Evolutionary conservation across 2,888 invertebrate species (phyloP), one percentile per base, ranked within the genome.

Genomic region (Stramonita haemastoma): DNA sequence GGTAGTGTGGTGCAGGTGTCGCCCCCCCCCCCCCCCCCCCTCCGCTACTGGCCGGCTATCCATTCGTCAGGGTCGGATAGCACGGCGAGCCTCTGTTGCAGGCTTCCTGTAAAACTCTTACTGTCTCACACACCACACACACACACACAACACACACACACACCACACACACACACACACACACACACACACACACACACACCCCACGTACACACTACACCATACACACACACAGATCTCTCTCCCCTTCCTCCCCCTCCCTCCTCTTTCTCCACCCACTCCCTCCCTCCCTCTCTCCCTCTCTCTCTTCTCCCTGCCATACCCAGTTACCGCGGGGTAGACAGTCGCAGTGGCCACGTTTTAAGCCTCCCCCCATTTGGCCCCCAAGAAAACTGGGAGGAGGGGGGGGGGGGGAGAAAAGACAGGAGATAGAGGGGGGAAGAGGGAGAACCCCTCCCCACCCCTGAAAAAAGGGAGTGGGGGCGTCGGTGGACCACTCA

Each of bases 11-110:
- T 11, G 34, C 34, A 79, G 79, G 79, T 79, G 79, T 79, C 79
- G 34, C 22, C 79, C 15, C 29, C 29, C 79, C 17, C 34, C 79
- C 34, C 79, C 22, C 79, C 15, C 29, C 29, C 79, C 17, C 34
- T 34, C 34, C 79, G n/a, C n/a, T n/a, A n/a, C n/a, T n/a, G 15
- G 83, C 70, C 34, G 84, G 84, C 84, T 70, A 70, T 83, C 34
- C 84, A 84, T 32, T 84, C 70, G 83, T 88, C 29, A 81, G 84
- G 56, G 88, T 88, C 46, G 32, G 84, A 85, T 73, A 89, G 84
- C 70, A 56, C 46, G 46, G 85, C 84, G 85, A 89, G 89, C 70
- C 88, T 17, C 60, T 34, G 66, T 83, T 87, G 87, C 87, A 87
- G 36, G 73, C 87, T 34, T 66, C 87, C 73, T 34, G 46, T 60